A percentile compares a stretch with the other conserved stretches of the same genome.
phyloP scores from a whole-genome alignment of 1,140 invertebrate genomes.

The Pomacea maculata region DNA sequence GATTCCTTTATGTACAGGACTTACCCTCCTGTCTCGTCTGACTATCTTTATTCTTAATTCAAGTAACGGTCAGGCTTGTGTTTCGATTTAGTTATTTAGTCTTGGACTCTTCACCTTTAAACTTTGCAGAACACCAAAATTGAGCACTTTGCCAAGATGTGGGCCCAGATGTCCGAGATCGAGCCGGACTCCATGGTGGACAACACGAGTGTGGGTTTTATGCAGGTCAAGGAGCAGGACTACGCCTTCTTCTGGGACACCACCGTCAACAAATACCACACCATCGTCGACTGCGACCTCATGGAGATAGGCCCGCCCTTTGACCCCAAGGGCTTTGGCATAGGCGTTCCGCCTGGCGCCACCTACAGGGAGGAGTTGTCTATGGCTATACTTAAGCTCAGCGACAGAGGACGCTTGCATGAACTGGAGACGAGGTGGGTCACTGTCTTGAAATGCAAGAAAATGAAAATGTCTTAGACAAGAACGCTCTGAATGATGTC shows the following conservation, averaged over 20 bases:
- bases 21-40: too few relatives aligned
- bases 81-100: too few relatives aligned
- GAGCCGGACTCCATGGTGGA: slow-evolving; percentile 57
- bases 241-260: slow-evolving; percentile 65
- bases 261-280: slow-evolving; percentile 62
- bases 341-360: slow-evolving; percentile 72
- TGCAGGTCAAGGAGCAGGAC: slow-evolving; percentile 57
- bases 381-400: slow-evolving; percentile 89
- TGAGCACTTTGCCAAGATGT: slow-evolving; percentile 96
- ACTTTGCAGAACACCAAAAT: slow-evolving; percentile 85
- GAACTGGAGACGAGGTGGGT: slow-evolving; percentile 72
- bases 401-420: slow-evolving; percentile 92
- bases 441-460: neutral
- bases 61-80: too few relatives aligned
- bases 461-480: neutral
- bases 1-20: too few relatives aligned
- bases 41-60: too few relatives aligned
- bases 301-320: slow-evolving; percentile 62
- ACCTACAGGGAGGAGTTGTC: slow-evolving; percentile 95
- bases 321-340: slow-evolving; percentile 63
- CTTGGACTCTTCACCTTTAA: too few relatives aligned
- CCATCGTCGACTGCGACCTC: slow-evolving; percentile 60
- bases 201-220: slow-evolving; percentile 49
- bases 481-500: neutral
- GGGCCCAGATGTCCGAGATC: slow-evolving; percentile 69